Conservation (phyloP, 1,140 invertebrate genomes). For the Trissolcus basalis region DNA sequence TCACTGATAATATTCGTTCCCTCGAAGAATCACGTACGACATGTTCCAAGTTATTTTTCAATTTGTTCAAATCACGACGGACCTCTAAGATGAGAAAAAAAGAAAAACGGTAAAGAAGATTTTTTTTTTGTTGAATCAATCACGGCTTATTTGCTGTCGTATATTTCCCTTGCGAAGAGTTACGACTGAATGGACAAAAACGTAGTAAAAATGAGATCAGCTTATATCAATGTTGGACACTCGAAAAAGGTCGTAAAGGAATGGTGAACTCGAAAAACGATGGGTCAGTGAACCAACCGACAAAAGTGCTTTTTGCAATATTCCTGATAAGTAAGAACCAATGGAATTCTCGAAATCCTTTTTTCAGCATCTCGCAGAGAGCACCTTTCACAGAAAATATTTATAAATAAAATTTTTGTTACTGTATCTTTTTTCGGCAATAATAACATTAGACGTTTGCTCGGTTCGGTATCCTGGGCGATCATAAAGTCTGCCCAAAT, state of each 20-base stretch:
- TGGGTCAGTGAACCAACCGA: slow-evolving; percentile 43
- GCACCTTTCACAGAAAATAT: no score
- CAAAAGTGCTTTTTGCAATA: slow-evolving; percentile 46
- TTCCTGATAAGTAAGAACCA: slow-evolving; percentile 33
- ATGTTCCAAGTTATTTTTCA: slow-evolving; percentile 74
- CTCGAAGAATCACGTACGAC: slow-evolving; percentile 50
- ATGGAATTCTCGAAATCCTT: slow-evolving; percentile 27
- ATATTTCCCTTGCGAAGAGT: slow-evolving; percentile 50
- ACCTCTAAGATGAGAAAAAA: slow-evolving; percentile 39
- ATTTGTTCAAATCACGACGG: slow-evolving; percentile 60
- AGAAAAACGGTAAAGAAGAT: slow-evolving; percentile 36
- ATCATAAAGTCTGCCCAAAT: slow-evolving; percentile 49
- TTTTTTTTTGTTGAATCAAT: slow-evolving; percentile 72
- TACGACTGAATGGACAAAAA: slow-evolving; percentile 54
- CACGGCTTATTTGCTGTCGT: slow-evolving; percentile 68
- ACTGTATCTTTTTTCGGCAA: no score
- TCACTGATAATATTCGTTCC: no score
- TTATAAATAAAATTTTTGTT: no score
- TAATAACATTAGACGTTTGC: slow-evolving; percentile 17
- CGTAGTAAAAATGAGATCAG: slow-evolving; percentile 58
- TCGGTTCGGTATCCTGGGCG: slow-evolving; percentile 33
- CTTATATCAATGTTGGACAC: slow-evolving; percentile 66
- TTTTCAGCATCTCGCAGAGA: slow-evolving; percentile 1
- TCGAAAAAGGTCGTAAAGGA: slow-evolving; percentile 57
- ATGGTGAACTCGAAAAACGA: slow-evolving; percentile 62